Base-by-base conservation (phyloP, 2,888 invertebrate species). In the Cancer borealis region DNA sequence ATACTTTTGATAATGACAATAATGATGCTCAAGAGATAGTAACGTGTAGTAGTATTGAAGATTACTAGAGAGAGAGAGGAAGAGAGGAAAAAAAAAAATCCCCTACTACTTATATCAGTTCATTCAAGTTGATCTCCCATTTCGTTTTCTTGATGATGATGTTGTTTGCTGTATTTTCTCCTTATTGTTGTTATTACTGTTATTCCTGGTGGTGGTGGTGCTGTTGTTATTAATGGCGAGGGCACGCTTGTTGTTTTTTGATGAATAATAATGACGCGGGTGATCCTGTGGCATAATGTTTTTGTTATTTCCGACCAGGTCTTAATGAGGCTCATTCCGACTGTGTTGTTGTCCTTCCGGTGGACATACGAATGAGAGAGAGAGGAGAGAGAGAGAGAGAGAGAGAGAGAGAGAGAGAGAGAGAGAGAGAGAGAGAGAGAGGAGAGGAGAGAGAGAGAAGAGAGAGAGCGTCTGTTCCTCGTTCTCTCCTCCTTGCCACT, bases 321-420 rank as follows among this genome's bases (percentile, higher is more conserved):
- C 79, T 79, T 79, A 79, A 79, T 79, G 26, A 79, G 79, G 79
- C 10, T 30, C 79, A 79, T 79, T 79, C 79, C 8, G 30, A 30
- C 10, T 30, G 30, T 79, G 79, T 79, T 79, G 30, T 79, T 79
- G 30, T 79, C 79, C 30, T 79, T 79, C 79, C n/a, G 47, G 12
- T n/a, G 49, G 89, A n/a, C 66, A 66, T 66, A n/a, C 66, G 66
- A 66, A 66, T n/a, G n/a, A 66, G 88, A 88, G 88, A 88, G 88
- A 30, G 88, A 88, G n/a, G 88, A 88, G 88, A 30, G 88, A 49
- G 89, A 17, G 89, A 49, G 88, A 49, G 79, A 46, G 46, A 46
- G 88, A 46, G 46, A 46, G 46, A 46, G 88, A 46, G 88, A 46
- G 39, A 46, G 88, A 46, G 88, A 88, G 88, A 88, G 88, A 88